Evolutionary conservation across 2,888 invertebrate genomes (phyloP), one percentile per base, ranked within the genome.

Genomic region (Macrosiphum euphorbiae): DNA sequence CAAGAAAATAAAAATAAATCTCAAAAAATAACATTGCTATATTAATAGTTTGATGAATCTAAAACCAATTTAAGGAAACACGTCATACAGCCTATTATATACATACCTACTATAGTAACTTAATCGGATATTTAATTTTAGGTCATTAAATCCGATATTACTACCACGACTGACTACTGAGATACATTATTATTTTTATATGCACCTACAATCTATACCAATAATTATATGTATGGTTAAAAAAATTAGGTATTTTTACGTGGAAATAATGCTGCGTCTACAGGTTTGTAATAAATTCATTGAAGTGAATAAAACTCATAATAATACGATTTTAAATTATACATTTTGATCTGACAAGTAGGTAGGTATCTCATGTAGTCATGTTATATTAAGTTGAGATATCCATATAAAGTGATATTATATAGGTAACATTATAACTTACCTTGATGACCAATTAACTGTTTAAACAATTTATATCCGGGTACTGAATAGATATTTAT

Each of bases 371-470:
- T 44, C 28, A 86, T n/a, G 20, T 8, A 55, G 0, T 24, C 24
- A 52, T 87, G 16, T n/a, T 3, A 87, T 20, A 67, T 47, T 20
- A 89, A n/a, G 3, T 67, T 35, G 16, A 67, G n/a, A 35, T 67
- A 11, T 8, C 78, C 35, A 35, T 78, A 78, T 78, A 78, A 78
- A 8, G 20, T 35, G 5, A 20, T 35, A 67, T 35, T 78, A 41
- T 55, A 55, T 55, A 44, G 0, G 44, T 44, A 55, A 55, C 8
- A 47, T 47, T 8, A 10, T 78, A 78, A 90, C 95, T 95, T 95
- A 97, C 97, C 96, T 96, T 96, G 95, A 96, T 97, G 94, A 97
- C 95, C 84, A 96, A 95, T 94, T 96, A 96, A 58, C 96, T 96
- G 95, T 85, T 90, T 93, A 44, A 94, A 78, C 20, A 95, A 90